Conservation (phyloP, 2,797 vertebrate species). For the Mus minutoides region DNA sequence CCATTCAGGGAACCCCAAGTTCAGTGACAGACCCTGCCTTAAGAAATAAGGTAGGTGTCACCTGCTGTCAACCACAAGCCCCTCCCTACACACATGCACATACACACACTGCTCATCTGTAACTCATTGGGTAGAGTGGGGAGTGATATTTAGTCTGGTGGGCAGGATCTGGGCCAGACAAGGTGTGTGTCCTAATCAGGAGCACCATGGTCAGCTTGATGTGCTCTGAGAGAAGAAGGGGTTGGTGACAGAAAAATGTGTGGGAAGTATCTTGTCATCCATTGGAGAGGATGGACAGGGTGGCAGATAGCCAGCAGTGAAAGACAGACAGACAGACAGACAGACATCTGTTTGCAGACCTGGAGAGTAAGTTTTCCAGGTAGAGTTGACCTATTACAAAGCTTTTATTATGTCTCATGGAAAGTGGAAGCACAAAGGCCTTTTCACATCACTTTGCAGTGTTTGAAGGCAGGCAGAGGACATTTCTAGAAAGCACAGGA, state of each 20-base stretch:
- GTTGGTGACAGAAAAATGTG: background rate
- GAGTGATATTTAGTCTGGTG: background rate
- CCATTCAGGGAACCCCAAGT: background rate
- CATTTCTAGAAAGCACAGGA: constrained; percentile 34
- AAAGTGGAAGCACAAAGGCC: background rate
- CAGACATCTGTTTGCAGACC: background rate
- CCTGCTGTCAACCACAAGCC: background rate
- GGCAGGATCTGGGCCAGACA: background rate
- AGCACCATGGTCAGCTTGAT: background rate
- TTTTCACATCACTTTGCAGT: background rate
- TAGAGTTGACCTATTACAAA: background rate
- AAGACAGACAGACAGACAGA: background rate
- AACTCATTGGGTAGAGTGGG: no score
- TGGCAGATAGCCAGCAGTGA: background rate
- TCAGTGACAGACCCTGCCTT: background rate
- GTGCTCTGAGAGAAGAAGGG: background rate
- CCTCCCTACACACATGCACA: no score
- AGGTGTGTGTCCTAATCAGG: background rate
- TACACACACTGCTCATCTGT: background rate
- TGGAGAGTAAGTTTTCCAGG: background rate
- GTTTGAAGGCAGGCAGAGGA: background rate
- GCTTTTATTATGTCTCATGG: background rate
- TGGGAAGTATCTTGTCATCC: background rate
- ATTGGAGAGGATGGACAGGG: background rate
- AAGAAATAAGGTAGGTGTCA: background rate